Conservation (phyloP, 2,113 vertebrate species). For the Natator depressus region DNA sequence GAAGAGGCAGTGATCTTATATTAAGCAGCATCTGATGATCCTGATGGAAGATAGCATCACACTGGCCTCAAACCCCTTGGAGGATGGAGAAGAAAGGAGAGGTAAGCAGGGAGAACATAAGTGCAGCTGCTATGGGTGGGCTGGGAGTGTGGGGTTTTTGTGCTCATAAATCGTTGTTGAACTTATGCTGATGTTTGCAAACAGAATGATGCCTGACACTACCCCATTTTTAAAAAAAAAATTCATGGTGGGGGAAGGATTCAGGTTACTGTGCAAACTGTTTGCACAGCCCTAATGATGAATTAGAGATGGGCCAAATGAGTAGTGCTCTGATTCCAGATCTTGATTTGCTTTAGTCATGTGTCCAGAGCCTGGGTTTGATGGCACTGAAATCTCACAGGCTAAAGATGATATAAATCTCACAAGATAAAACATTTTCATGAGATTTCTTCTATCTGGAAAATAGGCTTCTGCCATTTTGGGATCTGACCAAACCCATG, state of each 20-base stretch:
- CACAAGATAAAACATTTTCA: neutral
- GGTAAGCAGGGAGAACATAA: neutral
- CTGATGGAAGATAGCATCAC: neutral
- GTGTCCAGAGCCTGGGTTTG: neutral
- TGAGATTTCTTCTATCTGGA: neutral
- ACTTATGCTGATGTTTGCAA: neutral
- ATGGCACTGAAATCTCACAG: neutral
- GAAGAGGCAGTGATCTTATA: neutral
- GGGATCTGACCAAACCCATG: neutral
- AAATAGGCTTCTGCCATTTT: neutral
- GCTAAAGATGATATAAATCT: neutral
- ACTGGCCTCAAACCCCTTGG: fast-evolving
- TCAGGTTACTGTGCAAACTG: neutral
- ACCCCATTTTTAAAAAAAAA: neutral
- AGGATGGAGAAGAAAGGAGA: neutral
- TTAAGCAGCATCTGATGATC: neutral
- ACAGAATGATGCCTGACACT: neutral
- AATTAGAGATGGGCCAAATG: neutral
- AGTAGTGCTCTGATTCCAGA: neutral
- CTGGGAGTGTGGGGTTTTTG: neutral
- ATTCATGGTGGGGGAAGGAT: neutral
- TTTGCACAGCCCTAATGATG: fast-evolving
- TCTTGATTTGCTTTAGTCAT: neutral
- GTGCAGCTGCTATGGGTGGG: neutral
- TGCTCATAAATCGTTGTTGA: neutral